phyloP scores from a whole-genome alignment of 2,113 vertebrate genomes.

The Ictalurus furcatus region DNA sequence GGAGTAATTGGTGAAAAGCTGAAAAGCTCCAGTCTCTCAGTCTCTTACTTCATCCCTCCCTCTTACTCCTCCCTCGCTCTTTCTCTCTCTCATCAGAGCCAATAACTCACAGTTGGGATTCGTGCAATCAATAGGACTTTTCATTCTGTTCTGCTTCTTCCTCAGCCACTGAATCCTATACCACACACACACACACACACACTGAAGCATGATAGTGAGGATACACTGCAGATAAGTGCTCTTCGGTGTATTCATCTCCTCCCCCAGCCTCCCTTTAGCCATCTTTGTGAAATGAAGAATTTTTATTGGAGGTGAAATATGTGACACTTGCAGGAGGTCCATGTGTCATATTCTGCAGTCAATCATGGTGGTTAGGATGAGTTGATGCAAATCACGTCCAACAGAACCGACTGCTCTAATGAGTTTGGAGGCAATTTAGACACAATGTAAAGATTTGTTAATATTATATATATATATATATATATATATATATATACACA shows the following conservation, averaged over 20 bases:
- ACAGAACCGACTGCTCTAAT: not conserved
- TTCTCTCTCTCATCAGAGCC: slow-evolving; percentile 30
- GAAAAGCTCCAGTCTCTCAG: slow-evolving; percentile 2
- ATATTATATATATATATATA: not conserved
- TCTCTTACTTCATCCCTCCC: not conserved
- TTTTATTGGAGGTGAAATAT: not conserved
- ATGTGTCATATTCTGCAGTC: not conserved
- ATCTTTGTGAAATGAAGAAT: not conserved
- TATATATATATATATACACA: not conserved
- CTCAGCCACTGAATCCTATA: slow-evolving; percentile 57
- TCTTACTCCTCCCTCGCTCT: not conserved
- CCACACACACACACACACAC: slow-evolving; percentile 12
- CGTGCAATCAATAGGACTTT: slow-evolving; percentile 67
- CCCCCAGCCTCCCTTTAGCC: not conserved
- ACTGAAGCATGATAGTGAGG: slow-evolving; percentile 15
- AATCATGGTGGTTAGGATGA: not conserved
- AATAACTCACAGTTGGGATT: slow-evolving; percentile 65
- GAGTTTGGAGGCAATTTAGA: not conserved
- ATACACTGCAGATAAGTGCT: slow-evolving; percentile 16
- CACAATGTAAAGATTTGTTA: not conserved
- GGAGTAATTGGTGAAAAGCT: slow-evolving; percentile 20
- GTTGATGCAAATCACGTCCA: not conserved
- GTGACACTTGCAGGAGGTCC: not conserved
- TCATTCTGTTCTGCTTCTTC: slow-evolving; percentile 53
- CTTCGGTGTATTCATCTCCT: not conserved